Evolutionary conservation across 2,888 invertebrate species (phyloP), one percentile per base, ranked within the genome.

Genomic region (Pantelozetes paolii): DNA sequence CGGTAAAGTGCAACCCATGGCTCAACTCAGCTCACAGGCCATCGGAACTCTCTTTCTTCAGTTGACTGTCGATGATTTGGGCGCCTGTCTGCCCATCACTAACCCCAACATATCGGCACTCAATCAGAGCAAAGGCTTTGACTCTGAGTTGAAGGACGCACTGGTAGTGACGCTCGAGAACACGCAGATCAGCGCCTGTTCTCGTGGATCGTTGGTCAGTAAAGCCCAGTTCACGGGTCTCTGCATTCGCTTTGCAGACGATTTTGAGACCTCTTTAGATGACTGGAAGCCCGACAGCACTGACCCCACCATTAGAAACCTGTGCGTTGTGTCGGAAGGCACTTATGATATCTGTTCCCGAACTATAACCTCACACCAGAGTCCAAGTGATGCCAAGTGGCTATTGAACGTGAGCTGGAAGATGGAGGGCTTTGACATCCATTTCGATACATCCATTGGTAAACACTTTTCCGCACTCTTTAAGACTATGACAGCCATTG

Each of bases 391-490:
- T 83, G 97, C 98, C 2, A 97, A 98, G 82, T 99, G 98, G 98
- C 88, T 97, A 80, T 85, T 99, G 75, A 97, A 97, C 83, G 95
- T 99, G 0, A 91, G 94, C 77, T 98, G 98, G 95, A 92, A 97
- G 84, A 99, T 99, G 99, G 94, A 97, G 82, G 99, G 99, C 71
- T 94, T 97, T 11, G 96, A 96, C 81, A 94, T 97, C 77, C 94
- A 97, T 82, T 84, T 97, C 74, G 96, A 97, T 83, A 92, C 94
- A 0, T 94, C 91, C 82, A 94, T 99, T 59, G 98, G 98, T 72
- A 95, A 97, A 82, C 92, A 96, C 81, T 85, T 98, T 32, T 94
- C 95, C 0, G 91, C 95, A 0, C 85, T 98, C 48, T 95, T 96
- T 0, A 92, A 95, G 82, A 98, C 98, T 0, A 86, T 98, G 73